Evolutionary conservation across 2,888 invertebrate species (phyloP).

Genomic region (Hemicrepidius hirtus): DNA sequence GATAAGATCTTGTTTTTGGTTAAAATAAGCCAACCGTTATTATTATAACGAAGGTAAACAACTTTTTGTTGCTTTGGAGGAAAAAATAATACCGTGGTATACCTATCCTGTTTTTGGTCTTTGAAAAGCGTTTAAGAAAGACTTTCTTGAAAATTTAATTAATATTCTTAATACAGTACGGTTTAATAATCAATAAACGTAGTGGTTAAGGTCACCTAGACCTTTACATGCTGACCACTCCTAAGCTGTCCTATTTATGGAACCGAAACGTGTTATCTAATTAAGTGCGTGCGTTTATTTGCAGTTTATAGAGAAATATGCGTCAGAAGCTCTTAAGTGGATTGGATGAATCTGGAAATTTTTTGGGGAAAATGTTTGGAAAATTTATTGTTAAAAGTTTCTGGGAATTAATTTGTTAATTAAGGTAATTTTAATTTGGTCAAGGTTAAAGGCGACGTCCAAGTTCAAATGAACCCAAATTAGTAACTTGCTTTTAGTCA

Average conservation of each 20-base stretch:
- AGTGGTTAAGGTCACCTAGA: conserved; percentile 18
- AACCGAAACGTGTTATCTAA: conserved; percentile 4
- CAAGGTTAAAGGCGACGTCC: too few species aligned
- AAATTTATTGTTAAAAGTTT: background rate
- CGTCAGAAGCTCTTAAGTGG: background rate
- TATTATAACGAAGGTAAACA: conserved; percentile 18
- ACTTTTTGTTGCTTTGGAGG: background rate
- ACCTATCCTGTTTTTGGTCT: conserved; percentile 1
- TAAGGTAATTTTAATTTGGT: too few species aligned
- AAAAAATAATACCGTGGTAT: background rate
- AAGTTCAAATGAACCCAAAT: too few species aligned
- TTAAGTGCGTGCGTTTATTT: background rate
- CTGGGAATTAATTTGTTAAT: conserved; percentile 1
- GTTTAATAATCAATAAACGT: conserved; percentile 9
- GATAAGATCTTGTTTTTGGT: too few species aligned
- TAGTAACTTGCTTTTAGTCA: too few species aligned
- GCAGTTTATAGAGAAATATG: background rate
- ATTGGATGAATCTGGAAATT: background rate
- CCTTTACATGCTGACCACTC: conserved; percentile 17
- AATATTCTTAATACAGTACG: background rate
- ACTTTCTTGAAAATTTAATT: background rate
- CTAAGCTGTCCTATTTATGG: conserved; percentile 8
- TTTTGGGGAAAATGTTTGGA: too few species aligned
- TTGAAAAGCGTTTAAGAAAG: background rate
- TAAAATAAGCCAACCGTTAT: background rate